Conservation (phyloP, 92 coral and sea anemone species). For the Parazoanthus darwini region DNA sequence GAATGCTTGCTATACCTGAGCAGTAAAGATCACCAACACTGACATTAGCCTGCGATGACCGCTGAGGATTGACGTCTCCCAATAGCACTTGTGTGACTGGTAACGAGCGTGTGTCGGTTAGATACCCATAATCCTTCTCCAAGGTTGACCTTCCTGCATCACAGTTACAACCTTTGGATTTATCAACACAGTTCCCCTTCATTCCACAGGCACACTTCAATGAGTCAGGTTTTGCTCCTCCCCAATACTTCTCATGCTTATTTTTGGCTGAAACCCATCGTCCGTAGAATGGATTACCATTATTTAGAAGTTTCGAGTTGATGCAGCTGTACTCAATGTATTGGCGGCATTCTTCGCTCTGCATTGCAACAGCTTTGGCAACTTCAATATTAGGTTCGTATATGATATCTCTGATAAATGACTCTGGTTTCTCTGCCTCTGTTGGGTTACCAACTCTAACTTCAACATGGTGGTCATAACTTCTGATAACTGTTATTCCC, state of each 20-base stretch:
- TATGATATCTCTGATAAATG: conserved; percentile 54
- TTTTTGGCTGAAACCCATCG: conserved; percentile 78
- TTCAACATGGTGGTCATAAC: conserved; percentile 41
- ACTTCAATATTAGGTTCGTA: conserved; percentile 53
- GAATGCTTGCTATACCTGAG: conserved; percentile 45
- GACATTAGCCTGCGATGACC: conserved; percentile 67
- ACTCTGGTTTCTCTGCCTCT: conserved; percentile 49
- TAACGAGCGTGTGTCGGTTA: conserved; percentile 56
- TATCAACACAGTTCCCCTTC: conserved; percentile 51
- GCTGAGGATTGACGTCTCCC: conserved; percentile 50
- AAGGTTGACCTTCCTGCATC: conserved; percentile 61
- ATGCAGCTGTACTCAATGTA: conserved; percentile 79
- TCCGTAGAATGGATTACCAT: conserved; percentile 51
- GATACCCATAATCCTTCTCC: conserved; percentile 64
- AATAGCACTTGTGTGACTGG: conserved; percentile 78
- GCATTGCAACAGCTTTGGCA: conserved; percentile 75
- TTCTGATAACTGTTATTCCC: conserved; percentile 58
- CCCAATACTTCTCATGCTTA: conserved; percentile 77
- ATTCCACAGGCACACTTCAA: conserved; percentile 76
- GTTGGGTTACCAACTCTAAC: conserved; percentile 41
- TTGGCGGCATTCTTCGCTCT: conserved; percentile 73
- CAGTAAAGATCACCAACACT: conserved; percentile 79
- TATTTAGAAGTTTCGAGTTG: conserved; percentile 56
- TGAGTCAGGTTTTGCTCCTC: conserved; percentile 59
- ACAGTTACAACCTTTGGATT: conserved; percentile 66